Evolutionary conservation across 2,797 vertebrate genomes (phyloP).

Genomic region (Anguilla anguilla): DNA sequence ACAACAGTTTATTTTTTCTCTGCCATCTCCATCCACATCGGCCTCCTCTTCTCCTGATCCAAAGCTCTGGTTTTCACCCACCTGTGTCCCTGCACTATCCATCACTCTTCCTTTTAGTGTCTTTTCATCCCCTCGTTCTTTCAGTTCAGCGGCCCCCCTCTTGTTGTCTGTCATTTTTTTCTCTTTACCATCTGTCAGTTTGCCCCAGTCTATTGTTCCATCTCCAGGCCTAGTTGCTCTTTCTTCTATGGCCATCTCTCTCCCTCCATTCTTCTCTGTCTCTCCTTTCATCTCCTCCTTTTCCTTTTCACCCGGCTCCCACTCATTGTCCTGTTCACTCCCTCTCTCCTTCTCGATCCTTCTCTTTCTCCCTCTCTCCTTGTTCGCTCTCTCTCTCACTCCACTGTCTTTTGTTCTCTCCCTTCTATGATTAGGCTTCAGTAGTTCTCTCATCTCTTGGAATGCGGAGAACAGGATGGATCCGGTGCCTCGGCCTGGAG

Average conservation of each 20-base stretch:
- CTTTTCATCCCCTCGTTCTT: neutral
- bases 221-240: neutral
- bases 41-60: neutral
- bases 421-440: neutral
- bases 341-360: neutral
- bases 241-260: neutral
- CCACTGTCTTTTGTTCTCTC: neutral
- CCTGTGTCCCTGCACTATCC: neutral
- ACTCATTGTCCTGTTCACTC: neutral
- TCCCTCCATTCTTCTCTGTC: neutral
- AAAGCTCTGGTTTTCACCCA: neutral
- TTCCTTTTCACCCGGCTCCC: neutral
- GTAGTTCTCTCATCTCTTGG: neutral
- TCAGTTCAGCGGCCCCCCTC: neutral
- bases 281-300: neutral
- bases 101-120: neutral
- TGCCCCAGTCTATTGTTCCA: neutral
- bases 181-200: neutral
- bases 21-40: neutral
- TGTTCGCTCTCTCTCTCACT: neutral
- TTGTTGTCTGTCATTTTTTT: neutral
- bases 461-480: neutral
- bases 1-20: neutral
- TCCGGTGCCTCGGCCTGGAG: neutral
- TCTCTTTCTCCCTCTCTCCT: too few relatives aligned